Evolutionary conservation across 2,113 vertebrate species (phyloP).

Genomic region (Rhinopomastus cyanomelas): DNA sequence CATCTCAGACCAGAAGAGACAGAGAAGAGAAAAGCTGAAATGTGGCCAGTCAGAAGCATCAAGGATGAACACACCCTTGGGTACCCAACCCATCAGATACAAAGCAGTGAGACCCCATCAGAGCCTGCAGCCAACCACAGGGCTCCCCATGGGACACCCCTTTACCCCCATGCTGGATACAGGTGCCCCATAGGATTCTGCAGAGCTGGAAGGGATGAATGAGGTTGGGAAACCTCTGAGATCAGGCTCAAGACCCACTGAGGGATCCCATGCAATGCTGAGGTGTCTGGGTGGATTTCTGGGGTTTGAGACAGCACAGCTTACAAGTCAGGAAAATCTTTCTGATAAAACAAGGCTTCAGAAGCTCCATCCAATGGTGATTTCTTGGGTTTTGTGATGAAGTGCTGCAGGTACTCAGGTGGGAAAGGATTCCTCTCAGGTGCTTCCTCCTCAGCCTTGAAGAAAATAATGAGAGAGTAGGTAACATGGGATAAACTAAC

Average conservation of each 20-base stretch:
- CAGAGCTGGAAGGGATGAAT: background rate
- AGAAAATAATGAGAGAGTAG: background rate
- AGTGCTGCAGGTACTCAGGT: background rate
- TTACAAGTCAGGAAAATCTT: background rate
- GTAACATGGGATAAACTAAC: background rate
- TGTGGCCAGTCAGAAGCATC: rapidly evolving
- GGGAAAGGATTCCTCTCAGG: background rate
- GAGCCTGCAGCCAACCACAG: background rate
- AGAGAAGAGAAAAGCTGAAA: background rate
- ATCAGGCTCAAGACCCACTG: background rate
- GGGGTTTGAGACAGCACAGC: background rate
- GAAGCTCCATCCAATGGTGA: background rate
- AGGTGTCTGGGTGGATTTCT: background rate
- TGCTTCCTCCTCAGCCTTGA: background rate
- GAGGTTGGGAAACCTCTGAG: background rate
- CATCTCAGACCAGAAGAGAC: background rate
- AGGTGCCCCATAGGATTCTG: background rate
- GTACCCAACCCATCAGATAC: background rate
- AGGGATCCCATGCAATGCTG: background rate
- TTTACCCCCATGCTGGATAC: background rate
- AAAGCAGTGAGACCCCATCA: background rate
- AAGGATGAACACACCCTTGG: background rate
- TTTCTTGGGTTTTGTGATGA: background rate
- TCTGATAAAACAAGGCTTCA: background rate
- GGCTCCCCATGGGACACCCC: background rate